These are phyloP conservation scores for Orthosia incerta DNA, from an alignment of 2,888 invertebrate species.

Conservation along the genomic window DNA sequence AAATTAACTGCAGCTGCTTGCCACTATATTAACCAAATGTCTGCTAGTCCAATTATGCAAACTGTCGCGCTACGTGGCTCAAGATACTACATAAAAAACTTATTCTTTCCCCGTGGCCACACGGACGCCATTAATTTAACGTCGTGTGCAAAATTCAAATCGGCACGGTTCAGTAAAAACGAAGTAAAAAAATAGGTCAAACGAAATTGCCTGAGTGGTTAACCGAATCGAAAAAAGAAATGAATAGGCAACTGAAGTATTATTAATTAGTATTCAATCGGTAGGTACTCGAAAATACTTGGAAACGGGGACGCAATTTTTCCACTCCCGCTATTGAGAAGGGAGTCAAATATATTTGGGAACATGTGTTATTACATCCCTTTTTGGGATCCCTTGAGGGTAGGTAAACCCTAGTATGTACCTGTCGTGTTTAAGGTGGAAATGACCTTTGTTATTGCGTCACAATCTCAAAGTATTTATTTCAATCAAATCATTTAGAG, in stretches of 20 bases:
- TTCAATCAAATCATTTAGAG: too few relatives aligned
- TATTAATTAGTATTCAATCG: constrained; percentile 37
- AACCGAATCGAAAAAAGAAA: constrained; percentile 17
- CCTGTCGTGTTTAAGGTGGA: background rate
- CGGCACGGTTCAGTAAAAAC: constrained; percentile 5
- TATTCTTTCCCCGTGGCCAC: background rate
- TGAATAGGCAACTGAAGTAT: constrained; percentile 8
- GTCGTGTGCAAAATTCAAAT: constrained; percentile 13
- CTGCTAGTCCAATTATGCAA: background rate
- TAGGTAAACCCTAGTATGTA: background rate
- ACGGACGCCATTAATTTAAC: constrained; percentile 8
- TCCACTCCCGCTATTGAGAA: background rate
- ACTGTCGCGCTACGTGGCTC: background rate
- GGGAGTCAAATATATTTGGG: background rate
- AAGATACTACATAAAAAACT: background rate
- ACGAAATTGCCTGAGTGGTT: constrained; percentile 21
- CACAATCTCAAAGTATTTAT: too few relatives aligned
- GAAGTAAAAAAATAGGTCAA: constrained; percentile 31
- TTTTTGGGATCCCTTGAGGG: background rate
- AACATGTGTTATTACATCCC: background rate
- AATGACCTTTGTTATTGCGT: background rate
- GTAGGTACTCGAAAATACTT: background rate
- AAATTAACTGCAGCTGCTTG: background rate
- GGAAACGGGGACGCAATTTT: background rate
- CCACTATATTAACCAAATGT: background rate